Percentiles rank a stretch among this genome's conserved stretches.
phyloP scores from a whole-genome alignment of 2,113 vertebrate genomes.

The Sturnus vulgaris region DNA sequence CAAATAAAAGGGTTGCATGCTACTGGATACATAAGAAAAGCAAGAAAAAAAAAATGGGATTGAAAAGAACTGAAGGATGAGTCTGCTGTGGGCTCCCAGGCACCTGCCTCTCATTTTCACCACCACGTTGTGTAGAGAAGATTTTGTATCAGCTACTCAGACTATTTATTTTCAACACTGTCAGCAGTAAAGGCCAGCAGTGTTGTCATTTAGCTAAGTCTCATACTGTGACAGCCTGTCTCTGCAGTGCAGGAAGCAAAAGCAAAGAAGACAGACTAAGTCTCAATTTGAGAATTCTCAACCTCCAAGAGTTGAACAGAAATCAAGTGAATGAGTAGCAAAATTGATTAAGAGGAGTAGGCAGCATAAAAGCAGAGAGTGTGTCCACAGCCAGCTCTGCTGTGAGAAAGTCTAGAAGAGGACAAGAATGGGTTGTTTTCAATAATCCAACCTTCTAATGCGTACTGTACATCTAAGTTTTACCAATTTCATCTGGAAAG shows the following conservation, averaged over 20 bases:
- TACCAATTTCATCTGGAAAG: neutral
- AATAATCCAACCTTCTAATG: neutral
- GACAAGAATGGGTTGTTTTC: neutral
- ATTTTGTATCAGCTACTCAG: neutral
- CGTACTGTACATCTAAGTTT: neutral
- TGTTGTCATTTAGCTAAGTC: neutral
- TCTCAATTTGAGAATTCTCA: neutral
- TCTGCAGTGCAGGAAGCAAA: neutral
- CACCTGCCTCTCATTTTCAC: neutral
- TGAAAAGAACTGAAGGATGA: neutral
- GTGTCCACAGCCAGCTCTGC: neutral
- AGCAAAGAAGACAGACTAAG: neutral
- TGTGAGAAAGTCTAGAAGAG: neutral
- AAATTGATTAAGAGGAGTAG: neutral
- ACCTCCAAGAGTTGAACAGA: neutral
- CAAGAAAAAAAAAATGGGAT: neutral
- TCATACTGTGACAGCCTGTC: neutral
- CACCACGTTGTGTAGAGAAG: neutral
- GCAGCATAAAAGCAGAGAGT: neutral
- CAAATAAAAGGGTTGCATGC: neutral
- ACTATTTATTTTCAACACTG: neutral
- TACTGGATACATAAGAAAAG: neutral
- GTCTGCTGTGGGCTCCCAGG: conserved; percentile 34
- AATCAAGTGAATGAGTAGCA: neutral
- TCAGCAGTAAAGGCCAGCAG: neutral